Conservation (phyloP, 2,113 vertebrate species). For the Actinemys pallida region DNA sequence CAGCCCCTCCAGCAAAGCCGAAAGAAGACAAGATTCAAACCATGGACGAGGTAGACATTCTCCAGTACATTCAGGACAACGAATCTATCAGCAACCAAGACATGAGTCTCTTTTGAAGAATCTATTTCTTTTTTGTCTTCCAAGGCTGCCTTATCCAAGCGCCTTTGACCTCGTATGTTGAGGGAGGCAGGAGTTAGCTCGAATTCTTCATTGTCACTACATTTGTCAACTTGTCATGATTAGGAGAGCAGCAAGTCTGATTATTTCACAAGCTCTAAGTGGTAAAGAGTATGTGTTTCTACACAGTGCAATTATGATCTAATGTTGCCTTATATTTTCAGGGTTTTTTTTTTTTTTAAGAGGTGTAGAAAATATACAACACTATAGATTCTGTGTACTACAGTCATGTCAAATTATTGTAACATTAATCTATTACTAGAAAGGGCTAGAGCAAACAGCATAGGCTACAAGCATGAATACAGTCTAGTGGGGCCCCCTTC, state of each 20-base stretch:
- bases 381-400: not conserved
- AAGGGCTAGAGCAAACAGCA: not conserved
- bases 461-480: not conserved
- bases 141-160: not conserved
- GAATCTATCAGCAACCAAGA: constrained; percentile 69
- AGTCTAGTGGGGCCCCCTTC: not conserved
- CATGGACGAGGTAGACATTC: constrained; percentile 87
- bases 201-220: not conserved
- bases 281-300: not conserved
- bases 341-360: not conserved
- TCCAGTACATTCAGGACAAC: constrained; percentile 88
- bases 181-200: not conserved
- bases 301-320: not conserved
- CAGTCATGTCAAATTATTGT: not conserved
- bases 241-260: not conserved
- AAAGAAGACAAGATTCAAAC: constrained; percentile 69
- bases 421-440: not conserved
- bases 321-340: constrained; percentile 40
- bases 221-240: not conserved
- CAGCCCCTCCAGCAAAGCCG: not conserved
- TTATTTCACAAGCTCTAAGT: not conserved
- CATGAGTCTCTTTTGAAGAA: constrained; percentile 83
- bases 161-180: not conserved
- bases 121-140: accelerated
- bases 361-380: not conserved